Evolutionary conservation across 2,888 invertebrate genomes (phyloP).

Genomic region (Sisyra nigra): DNA sequence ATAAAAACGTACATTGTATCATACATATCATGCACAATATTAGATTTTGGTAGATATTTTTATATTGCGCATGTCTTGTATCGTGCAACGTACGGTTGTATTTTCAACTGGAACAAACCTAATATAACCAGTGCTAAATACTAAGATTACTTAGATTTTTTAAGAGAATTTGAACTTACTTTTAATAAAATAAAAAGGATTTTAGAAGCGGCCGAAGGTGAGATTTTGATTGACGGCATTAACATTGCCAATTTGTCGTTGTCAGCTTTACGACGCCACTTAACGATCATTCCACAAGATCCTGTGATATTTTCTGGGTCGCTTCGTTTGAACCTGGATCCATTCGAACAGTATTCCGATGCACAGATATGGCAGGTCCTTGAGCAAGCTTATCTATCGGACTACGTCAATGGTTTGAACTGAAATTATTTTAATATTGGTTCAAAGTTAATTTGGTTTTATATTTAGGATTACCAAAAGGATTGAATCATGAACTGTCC

Average conservation of each 20-base stretch:
- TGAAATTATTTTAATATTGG: too few relatives aligned
- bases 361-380: slow-evolving; percentile 76
- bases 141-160: too few relatives aligned
- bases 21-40: too few relatives aligned
- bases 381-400: slow-evolving; percentile 77
- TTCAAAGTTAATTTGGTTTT: too few relatives aligned
- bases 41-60: too few relatives aligned
- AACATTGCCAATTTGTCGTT: slow-evolving; percentile 70
- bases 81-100: too few relatives aligned
- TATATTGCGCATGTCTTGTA: too few relatives aligned
- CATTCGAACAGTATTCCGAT: slow-evolving; percentile 63
- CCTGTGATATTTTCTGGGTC: slow-evolving; percentile 89
- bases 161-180: too few relatives aligned
- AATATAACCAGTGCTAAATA: too few relatives aligned
- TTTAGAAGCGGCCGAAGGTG: slow-evolving; percentile 67
- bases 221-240: slow-evolving; percentile 68
- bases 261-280: slow-evolving; percentile 65
- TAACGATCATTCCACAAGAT: slow-evolving; percentile 86
- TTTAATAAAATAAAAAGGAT: slow-evolving; percentile 32
- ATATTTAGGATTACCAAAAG: slow-evolving; percentile 43
- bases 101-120: too few relatives aligned
- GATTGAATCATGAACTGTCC: slow-evolving; percentile 66
- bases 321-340: slow-evolving; percentile 83
- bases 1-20: too few relatives aligned
- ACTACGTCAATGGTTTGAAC: slow-evolving; percentile 36